A percentile compares a stretch with the other conserved stretches of the same genome.
phyloP scores from a whole-genome alignment of 2,113 vertebrate genomes.

The Hippolais icterina region DNA sequence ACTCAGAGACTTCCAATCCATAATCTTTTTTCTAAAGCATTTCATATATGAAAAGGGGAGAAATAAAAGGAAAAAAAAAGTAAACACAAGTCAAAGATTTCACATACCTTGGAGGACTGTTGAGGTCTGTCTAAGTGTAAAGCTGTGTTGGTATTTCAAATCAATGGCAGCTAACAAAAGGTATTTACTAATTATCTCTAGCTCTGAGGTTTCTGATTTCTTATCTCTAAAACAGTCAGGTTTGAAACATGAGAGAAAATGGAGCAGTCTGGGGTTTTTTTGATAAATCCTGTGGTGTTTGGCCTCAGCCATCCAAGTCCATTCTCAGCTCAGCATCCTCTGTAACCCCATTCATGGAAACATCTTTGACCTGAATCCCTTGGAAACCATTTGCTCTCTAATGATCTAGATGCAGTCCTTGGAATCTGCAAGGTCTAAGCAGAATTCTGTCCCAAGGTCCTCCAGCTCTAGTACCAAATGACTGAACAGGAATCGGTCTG shows the following conservation, averaged over 20 bases:
- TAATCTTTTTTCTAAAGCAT: neutral
- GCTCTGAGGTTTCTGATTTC: neutral
- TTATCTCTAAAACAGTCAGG: neutral
- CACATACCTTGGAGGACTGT: rapidly evolving
- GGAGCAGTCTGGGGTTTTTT: neutral
- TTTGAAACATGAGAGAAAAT: neutral
- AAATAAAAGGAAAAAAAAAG: neutral
- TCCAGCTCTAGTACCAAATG: neutral
- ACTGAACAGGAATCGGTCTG: neutral
- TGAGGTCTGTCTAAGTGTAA: neutral
- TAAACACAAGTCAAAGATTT: neutral
- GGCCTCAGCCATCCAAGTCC: neutral
- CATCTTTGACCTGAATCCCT: neutral
- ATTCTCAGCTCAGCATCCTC: neutral
- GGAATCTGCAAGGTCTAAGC: neutral
- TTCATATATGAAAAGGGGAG: neutral
- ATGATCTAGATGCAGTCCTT: neutral
- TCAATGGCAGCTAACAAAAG: neutral
- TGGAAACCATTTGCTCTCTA: neutral
- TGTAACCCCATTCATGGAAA: neutral
- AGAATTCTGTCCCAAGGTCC: neutral
- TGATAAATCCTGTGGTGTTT: neutral
- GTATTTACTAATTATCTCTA: neutral
- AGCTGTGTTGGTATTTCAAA: neutral
- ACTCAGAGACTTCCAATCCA: neutral